Base-by-base conservation (phyloP, 1,140 invertebrate species). In the Maniola jurtina region DNA sequence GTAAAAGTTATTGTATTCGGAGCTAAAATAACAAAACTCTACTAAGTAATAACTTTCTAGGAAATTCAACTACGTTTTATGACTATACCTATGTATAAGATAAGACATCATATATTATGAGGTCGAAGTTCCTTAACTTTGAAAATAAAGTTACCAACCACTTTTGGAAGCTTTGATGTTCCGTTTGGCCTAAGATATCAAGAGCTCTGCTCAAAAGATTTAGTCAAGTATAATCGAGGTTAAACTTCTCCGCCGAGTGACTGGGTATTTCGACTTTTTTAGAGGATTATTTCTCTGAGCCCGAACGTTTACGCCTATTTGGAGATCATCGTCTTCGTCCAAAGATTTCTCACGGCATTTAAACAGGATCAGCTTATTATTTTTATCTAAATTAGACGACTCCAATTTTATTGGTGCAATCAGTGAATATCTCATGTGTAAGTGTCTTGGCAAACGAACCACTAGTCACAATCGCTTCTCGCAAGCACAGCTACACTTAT, bases 121-220 rank as follows among this genome's bases (percentile, higher is more conserved):
- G 57, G 56, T 38, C 33, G 15, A 59, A 65, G 45, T 65, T 54
- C 38, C 36, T 47, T 50, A 65, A 56, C 65, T 52, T 67, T 56
- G 54, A 67, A 67, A 67, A 67, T 50, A 67, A 66, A 67, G 65
- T 67, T 67, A 48, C 16, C 56, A n/a, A 59, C 66, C 60, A 58
- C 54, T 68, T 63, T 55, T 61, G 61, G 34, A 33, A 34, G 36
- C 67, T 72, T 70, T 70, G 61, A 70, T 65, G 66, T 65, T 70
- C 58, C 68, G 66, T 75, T 77, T 71, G 68, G 73, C 66, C 61
- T 71, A 68, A 70, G 72, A 64, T 58, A 70, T 71, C 64, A 70
- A 66, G 64, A 64, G 48, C 56, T 52, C 50, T 62, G 50, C 65
- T 56, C 55, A 56, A 63, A 50, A 71, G 72, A 72, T 76, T 76